Evolutionary conservation across 2,888 invertebrate species (phyloP).

Genomic region (Rhopalosiphum nymphaeae): DNA sequence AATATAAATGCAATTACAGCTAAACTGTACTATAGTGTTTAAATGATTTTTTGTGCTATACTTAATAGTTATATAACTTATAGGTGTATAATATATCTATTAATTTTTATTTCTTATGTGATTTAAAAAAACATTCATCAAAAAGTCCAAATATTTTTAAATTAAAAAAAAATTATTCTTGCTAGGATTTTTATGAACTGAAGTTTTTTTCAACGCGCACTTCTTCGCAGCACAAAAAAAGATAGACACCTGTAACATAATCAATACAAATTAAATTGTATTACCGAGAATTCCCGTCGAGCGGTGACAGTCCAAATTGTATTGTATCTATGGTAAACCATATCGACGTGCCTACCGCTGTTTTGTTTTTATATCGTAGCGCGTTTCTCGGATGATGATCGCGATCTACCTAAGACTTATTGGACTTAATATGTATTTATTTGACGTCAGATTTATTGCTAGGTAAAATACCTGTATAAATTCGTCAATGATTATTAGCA

Average conservation of each 20-base stretch:
- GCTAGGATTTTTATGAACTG: neutral
- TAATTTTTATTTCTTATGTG: no score
- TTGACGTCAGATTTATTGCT: neutral
- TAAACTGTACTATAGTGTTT: neutral
- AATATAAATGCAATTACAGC: neutral
- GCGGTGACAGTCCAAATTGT: neutral
- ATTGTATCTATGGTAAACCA: neutral
- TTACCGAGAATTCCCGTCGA: neutral
- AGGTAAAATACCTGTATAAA: neutral
- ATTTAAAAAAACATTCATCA: neutral
- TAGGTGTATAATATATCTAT: no score
- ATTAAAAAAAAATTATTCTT: neutral
- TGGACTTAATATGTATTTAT: neutral
- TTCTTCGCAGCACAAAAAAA: neutral
- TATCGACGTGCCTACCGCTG: neutral
- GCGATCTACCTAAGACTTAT: neutral
- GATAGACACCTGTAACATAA: neutral
- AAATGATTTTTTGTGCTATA: neutral
- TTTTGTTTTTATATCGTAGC: neutral
- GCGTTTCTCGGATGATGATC: neutral
- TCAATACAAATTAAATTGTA: neutral
- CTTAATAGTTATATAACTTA: no score
- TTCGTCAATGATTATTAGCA: neutral
- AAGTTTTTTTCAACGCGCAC: neutral
- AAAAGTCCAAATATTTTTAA: neutral